Evolutionary conservation across 2,888 invertebrate species (phyloP), one percentile per base, ranked within the genome.

Genomic region (Bedellia somnulentella): DNA sequence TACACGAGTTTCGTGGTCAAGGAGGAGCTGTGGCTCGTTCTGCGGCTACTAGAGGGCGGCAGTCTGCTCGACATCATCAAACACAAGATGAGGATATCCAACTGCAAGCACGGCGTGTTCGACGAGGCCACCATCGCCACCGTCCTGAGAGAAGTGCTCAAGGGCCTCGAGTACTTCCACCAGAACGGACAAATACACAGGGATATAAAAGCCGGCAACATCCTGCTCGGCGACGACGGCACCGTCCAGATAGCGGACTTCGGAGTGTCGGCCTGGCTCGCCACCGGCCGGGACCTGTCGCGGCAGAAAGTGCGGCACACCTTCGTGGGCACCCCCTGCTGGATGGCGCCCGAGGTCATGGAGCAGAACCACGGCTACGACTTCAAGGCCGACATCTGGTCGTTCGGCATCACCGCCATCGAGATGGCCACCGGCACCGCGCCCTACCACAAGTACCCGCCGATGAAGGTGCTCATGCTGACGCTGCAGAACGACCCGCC

Each of bases 331-430:
- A 99, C 99, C 8, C 98, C 98, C 1, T 98, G 98, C 62, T 99
- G 98, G 98, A 98, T 98, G 97, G 97, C 98, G 9, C 98, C 98
- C 5, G 99, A 99, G 76, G 99, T 99, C 39, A 99, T 99, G 98
- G 95, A 96, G 64, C 95, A 89, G 82, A 93, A 93, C 66, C 93
- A 95, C 59, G 99, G 99, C 4, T 99, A 99, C 60, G 98, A 99
- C 67, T 99, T 97, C 73, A 98, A 99, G 70, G 99, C 99, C 2
- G 82, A 82, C 50, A 80, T 82, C 37, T 82, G 82, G 82, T 82
- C 81, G 3, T 87, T 96, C 60, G 96, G 96, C 22, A 96, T 97
- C 41, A 97, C 99, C 2, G 97, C 98, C 4, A 98, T 99, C 43
- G 99, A 99, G 75, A 89, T 99, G 87, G 99, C 98, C 3, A 94